Base-by-base conservation (phyloP, 2,113 vertebrate species). In the Cyprinodon tularosa region DNA sequence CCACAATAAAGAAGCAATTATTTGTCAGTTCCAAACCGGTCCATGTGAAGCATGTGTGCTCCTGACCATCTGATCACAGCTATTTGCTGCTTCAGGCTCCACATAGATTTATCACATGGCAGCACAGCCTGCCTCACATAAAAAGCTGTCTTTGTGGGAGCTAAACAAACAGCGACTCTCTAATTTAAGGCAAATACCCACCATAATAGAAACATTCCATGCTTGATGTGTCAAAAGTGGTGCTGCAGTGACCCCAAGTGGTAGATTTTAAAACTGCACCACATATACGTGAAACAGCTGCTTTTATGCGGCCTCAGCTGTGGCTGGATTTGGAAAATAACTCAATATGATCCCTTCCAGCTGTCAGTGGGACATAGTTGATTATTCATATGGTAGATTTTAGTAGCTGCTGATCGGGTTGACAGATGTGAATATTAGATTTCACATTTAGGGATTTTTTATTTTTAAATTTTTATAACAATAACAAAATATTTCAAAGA, bases 91-190 rank as follows among this genome's bases (percentile, higher is more conserved):
- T 87, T 68, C 62, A 65, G 91, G 78, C 74, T 82, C 76, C 87
- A 85, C 88, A 74, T 87, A 84, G 74, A 89, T 77, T 67, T 45
- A 82, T 88, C 92, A 93, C 90, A 90, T 91, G 93, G 88, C 83
- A 75, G 74, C 40, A 4, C 50, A 3, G 67, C 68, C 42, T 68
- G 60, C 76, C 36, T 48, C 64, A 76, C 72, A 86, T 68, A 77
- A 84, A 90, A 68, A 77, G 20, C 79, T 80, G 59, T 86, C 85
- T 92, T 92, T 94, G 89, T 93, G 8, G 71, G 78, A 0, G 42
- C 74, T 62, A 63, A 66, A 72, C 29, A 80, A 74, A 67, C 45
- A 22, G 70, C 29, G 22, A 0, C 47, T 29, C 53, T 78, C 37
- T 59, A 22, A 62, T 62, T 61, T 66, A 59, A 78, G 59, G 37